phyloP scores from a whole-genome alignment of 1,140 invertebrate species.

The Drosophila pandora region DNA sequence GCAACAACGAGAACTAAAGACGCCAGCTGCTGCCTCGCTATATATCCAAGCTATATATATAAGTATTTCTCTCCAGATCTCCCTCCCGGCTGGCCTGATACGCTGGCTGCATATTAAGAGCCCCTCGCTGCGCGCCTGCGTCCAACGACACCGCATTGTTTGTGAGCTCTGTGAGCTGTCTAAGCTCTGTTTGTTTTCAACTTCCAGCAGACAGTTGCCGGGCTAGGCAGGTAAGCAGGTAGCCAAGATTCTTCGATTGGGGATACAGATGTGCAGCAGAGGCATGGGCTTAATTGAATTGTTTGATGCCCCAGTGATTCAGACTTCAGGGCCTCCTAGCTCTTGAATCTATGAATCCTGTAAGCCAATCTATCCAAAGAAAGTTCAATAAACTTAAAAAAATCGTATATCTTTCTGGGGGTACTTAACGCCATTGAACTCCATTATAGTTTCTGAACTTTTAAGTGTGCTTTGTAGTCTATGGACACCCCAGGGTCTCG shows the following conservation, averaged over 20 bases:
- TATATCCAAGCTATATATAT: constrained; percentile 14
- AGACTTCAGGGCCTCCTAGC: background rate
- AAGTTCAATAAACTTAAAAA: background rate
- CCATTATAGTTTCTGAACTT: constrained; percentile 29
- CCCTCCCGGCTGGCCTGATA: constrained; percentile 33
- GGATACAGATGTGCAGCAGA: constrained; percentile 31
- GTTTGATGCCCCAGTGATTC: constrained; percentile 6
- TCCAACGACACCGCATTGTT: constrained; percentile 45
- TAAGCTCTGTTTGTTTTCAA: constrained; percentile 66
- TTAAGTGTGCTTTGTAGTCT: constrained; percentile 43
- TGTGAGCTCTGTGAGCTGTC: constrained; percentile 25
- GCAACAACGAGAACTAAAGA: constrained; percentile 34
- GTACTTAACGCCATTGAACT: constrained; percentile 18
- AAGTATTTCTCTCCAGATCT: constrained; percentile 6
- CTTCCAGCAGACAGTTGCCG: constrained; percentile 18
- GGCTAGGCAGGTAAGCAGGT: constrained; percentile 24
- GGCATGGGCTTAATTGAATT: constrained; percentile 40
- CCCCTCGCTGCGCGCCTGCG: constrained; percentile 43
- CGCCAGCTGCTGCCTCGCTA: constrained; percentile 43
- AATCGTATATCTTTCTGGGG: background rate
- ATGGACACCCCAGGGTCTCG: constrained; percentile 27
- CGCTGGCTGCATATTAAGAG: constrained; percentile 71
- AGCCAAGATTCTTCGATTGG: constrained; percentile 13
- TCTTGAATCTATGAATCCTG: no score
- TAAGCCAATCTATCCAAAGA: no score